Conservation (phyloP, 2,113 vertebrate species). For the Bos javanicus region DNA sequence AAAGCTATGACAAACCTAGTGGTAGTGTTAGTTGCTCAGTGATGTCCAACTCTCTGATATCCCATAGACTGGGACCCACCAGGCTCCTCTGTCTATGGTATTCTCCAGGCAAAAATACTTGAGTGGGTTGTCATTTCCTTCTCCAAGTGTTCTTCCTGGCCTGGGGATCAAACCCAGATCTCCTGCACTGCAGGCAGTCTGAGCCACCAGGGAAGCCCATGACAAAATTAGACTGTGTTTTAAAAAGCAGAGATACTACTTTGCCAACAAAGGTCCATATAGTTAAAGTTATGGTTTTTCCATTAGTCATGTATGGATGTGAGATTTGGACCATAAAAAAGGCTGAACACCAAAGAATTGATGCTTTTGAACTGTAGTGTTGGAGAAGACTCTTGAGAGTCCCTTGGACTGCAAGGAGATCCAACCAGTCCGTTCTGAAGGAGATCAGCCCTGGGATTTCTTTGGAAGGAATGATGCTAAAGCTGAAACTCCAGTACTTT, state of each 20-base stretch:
- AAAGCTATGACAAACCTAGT: neutral
- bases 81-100: neutral
- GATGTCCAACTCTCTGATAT: neutral
- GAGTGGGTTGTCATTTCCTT: neutral
- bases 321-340: neutral
- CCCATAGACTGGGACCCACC: neutral
- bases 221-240: neutral
- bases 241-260: neutral
- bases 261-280: neutral
- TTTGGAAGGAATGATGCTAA: neutral
- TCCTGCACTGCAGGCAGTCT: neutral
- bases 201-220: neutral
- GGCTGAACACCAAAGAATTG: neutral
- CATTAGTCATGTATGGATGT: neutral
- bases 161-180: accelerated
- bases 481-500: neutral
- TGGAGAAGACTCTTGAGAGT: neutral
- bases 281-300: neutral
- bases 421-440: no score
- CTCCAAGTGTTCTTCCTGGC: neutral
- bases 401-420: neutral
- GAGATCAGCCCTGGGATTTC: neutral
- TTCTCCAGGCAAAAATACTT: neutral
- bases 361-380: neutral
- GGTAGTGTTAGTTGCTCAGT: neutral